A percentile compares a stretch with the other conserved stretches of the same genome.
These are phyloP conservation scores for Drosophila jambulina DNA, from an alignment of 1,140 invertebrate genomes.

Conservation along the genomic window DNA sequence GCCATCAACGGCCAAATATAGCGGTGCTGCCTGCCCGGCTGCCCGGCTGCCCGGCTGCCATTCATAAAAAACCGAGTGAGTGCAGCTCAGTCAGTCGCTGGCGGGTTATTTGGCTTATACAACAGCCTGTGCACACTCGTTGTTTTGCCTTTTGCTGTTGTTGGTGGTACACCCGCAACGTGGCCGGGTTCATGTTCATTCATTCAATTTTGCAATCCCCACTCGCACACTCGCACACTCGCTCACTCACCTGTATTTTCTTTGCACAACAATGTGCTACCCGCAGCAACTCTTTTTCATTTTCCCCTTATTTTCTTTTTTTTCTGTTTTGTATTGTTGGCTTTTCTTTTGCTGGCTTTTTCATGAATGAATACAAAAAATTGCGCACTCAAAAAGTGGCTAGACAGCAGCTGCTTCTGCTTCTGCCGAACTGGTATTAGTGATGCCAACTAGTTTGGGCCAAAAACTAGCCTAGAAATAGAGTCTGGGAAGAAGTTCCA, in stretches of 20 bases:
- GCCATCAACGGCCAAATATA: conserved; percentile 71
- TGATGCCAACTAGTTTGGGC: conserved; percentile 20
- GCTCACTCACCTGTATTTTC: conserved; percentile 31
- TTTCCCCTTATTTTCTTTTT: conserved; percentile 10
- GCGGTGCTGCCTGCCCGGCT: conserved; percentile 42
- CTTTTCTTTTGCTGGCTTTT: conserved; percentile 36
- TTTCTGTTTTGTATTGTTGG: conserved; percentile 8
- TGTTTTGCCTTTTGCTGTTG: conserved; percentile 9
- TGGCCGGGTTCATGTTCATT: conserved; percentile 52
- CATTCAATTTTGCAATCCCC: conserved; percentile 54
- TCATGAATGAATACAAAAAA: conserved; percentile 63
- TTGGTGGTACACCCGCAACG: conserved; percentile 51
- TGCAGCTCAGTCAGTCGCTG: conserved; percentile 25
- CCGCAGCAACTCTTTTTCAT: conserved; percentile 59
- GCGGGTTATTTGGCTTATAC: conserved; percentile 52
- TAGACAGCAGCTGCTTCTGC: conserved; percentile 24
- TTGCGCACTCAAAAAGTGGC: conserved; percentile 49
- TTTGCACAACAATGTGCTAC: conserved; percentile 50
- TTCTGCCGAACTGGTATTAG: background rate
- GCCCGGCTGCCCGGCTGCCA: conserved; percentile 57
- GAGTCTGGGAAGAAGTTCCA: background rate
- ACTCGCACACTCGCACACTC: conserved; percentile 3
- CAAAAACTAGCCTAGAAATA: background rate
- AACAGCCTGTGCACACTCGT: conserved; percentile 37
- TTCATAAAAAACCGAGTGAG: conserved; percentile 60